These are phyloP conservation scores for Camponotus floridanus DNA, from an alignment of 1,140 invertebrate species.

Conservation along the genomic window DNA sequence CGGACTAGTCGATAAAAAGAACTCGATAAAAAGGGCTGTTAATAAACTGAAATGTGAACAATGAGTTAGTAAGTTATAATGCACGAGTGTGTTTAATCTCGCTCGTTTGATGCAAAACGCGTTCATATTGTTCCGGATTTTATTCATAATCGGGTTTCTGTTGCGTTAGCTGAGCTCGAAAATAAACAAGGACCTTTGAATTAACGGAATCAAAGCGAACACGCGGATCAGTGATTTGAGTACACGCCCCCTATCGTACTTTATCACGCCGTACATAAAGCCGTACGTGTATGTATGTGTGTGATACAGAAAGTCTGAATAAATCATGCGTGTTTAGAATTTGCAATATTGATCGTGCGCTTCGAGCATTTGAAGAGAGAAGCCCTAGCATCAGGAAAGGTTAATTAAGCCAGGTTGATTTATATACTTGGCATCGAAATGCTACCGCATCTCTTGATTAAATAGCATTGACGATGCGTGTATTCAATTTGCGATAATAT, in stretches of 20 bases:
- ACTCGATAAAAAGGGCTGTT: conserved; percentile 38
- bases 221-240: conserved; percentile 15
- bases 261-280: conserved; percentile 34
- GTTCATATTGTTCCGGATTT: conserved; percentile 20
- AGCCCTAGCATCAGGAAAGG: conserved; percentile 17
- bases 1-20: not conserved
- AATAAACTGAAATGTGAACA: conserved; percentile 44
- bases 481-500: conserved; percentile 42
- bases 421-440: conserved; percentile 21
- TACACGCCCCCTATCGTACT: conserved; percentile 25
- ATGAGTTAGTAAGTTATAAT: conserved; percentile 14
- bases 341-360: conserved; percentile 46
- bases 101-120: conserved; percentile 7
- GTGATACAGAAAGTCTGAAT: not conserved
- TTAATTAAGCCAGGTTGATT: conserved; percentile 43
- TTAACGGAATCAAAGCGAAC: conserved; percentile 52
- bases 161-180: not conserved
- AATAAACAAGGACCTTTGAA: conserved; percentile 51
- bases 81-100: conserved; percentile 31
- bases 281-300: not conserved
- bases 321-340: conserved; percentile 54
- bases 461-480: conserved; percentile 14
- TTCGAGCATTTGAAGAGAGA: conserved; percentile 26
- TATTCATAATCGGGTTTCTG: conserved; percentile 45
- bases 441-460: conserved; percentile 37